Evolutionary conservation across 2,888 invertebrate species (phyloP).

Genomic region (Hydriomena furcata): DNA sequence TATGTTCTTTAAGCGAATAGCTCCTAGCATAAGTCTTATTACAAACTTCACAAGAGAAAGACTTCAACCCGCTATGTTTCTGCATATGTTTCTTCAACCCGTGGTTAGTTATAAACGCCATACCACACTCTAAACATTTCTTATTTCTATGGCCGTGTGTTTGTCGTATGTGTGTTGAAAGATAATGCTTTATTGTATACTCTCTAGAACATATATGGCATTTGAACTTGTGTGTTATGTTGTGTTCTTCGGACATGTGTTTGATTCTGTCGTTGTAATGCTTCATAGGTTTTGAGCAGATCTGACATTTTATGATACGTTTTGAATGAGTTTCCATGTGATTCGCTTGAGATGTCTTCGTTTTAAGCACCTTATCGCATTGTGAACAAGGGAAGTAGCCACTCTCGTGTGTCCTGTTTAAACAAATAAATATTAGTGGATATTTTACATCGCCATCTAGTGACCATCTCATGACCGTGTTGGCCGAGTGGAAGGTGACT

Average conservation of each 20-base stretch:
- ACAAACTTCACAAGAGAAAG: constrained; percentile 43
- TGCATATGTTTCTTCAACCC: constrained; percentile 58
- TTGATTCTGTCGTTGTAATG: constrained; percentile 73
- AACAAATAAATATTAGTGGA: too few species aligned
- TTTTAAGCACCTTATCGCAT: constrained; percentile 67
- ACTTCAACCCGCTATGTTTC: constrained; percentile 53
- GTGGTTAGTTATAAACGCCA: constrained; percentile 55
- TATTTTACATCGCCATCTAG: too few species aligned
- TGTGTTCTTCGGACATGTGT: constrained; percentile 70
- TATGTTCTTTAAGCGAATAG: constrained; percentile 19
- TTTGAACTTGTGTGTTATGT: constrained; percentile 67
- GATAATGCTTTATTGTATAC: constrained; percentile 71
- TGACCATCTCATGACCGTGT: too few species aligned
- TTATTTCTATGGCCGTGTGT: constrained; percentile 74
- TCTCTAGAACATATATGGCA: constrained; percentile 63
- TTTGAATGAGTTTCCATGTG: constrained; percentile 71
- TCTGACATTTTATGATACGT: constrained; percentile 64
- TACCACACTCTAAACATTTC: constrained; percentile 55
- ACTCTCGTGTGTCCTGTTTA: constrained; percentile 74
- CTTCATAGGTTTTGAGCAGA: constrained; percentile 70
- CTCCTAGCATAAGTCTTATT: constrained; percentile 14
- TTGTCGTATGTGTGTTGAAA: constrained; percentile 70
- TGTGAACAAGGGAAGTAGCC: constrained; percentile 62
- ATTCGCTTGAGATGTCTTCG: constrained; percentile 62
- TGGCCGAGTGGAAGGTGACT: too few species aligned